Evolutionary conservation across 2,113 vertebrate species (phyloP), one percentile per base, ranked within the genome.

Genomic region (Hyperopisus bebe): DNA sequence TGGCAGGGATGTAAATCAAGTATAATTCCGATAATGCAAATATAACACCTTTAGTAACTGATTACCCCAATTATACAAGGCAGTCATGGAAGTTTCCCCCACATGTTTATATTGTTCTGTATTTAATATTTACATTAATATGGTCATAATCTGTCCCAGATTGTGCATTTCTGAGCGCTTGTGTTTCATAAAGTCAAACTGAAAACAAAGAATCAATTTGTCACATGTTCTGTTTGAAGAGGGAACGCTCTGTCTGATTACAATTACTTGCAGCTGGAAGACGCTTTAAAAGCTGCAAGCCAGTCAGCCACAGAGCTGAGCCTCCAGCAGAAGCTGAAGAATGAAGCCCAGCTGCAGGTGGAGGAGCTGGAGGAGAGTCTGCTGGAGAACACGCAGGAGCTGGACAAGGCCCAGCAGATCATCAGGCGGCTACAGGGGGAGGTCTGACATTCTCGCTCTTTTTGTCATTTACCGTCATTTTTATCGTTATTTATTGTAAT

Each of bases 301-400:
- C 94, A 96, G 92, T 84, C 92, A 0, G 0, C 44, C 0, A 11
- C 92, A 0, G 95, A 96, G 89, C 90, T 95, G 53, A 93, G 19
- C 91, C 93, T 96, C 90, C 94, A 96, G 70, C 94, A 94, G 92
- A 96, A 96, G 88, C 94, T 96, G 86, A 92, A 94, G 1, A 92
- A 94, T 0, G 95, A 97, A 1, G 85, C 90, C 27, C 91, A 94
- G 90, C 48, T 91, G 31, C 91, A 94, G 86, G 89, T 96, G 90
- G 95, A 95, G 21, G 94, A 95, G 92, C 90, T 96, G 92, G 95
- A 96, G 92, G 95, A 96, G 93, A 62, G 88, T 1, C 53, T 96
- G 62, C 85, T 95, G 92, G 95, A 95, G 93, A 96, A 94, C 87
- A 93, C 94, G 15, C 95, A 95, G 93, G 96, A 97, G 91, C 17